A percentile compares a stretch with the other conserved stretches of the same genome.
phyloP scores from a whole-genome alignment of 2,888 invertebrate genomes.

The Galerucella pusilla region DNA sequence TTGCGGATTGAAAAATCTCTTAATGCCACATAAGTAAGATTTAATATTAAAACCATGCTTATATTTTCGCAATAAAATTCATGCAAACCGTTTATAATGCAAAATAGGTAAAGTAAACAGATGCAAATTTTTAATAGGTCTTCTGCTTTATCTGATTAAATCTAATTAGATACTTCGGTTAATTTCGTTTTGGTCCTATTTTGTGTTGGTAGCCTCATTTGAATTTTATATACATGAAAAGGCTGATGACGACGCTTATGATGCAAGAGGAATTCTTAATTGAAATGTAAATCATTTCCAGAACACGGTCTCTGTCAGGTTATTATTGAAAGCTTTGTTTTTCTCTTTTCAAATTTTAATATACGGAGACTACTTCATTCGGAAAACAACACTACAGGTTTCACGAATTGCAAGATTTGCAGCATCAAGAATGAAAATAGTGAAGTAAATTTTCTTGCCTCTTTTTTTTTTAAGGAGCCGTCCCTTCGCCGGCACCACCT shows the following conservation, averaged over 20 bases:
- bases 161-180: conserved; percentile 28
- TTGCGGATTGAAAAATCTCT: neutral
- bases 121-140: conserved; percentile 30
- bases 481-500: too few species aligned
- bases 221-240: conserved; percentile 23
- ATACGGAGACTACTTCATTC: too few species aligned
- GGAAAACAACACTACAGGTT: too few species aligned
- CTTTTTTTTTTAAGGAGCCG: too few species aligned
- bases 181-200: conserved; percentile 27
- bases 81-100: neutral
- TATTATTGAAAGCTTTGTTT: conserved; percentile 16
- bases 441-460: too few species aligned
- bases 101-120: conserved; percentile 16
- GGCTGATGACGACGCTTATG: conserved; percentile 14
- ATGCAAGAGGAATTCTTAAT: conserved; percentile 25
- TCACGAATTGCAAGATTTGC: too few species aligned
- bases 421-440: too few species aligned
- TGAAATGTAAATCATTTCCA: conserved; percentile 30
- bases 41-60: neutral
- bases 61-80: neutral
- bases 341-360: neutral
- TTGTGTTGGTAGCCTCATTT: conserved; percentile 29
- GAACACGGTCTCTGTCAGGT: conserved; percentile 12
- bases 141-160: conserved; percentile 23
- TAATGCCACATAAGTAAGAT: neutral